phyloP scores from a whole-genome alignment of 2,113 vertebrate genomes.

The Osmerus mordax region DNA sequence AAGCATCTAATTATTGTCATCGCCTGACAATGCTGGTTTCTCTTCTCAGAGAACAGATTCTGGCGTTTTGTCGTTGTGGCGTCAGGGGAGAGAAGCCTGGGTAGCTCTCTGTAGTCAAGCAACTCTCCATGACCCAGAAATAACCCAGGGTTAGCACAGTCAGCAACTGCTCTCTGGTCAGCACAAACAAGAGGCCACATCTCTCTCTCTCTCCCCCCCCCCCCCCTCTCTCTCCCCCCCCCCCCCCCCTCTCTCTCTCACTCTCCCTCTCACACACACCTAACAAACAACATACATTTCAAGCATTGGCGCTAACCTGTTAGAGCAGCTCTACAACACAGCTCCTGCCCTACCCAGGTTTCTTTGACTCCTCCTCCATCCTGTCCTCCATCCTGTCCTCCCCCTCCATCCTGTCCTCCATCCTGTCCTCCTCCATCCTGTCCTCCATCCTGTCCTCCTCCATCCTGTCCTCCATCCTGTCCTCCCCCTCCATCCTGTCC shows the following conservation, averaged over 20 bases:
- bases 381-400: no score
- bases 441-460: no score
- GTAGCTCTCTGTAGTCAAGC: constrained; percentile 38
- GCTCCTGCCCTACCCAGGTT: no score
- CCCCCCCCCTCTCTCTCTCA: neutral
- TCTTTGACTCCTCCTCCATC: neutral
- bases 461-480: neutral
- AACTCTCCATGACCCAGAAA: constrained; percentile 58
- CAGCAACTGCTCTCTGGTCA: constrained; percentile 56
- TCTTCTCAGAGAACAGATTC: neutral
- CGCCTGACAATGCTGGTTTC: neutral
- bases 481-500: neutral
- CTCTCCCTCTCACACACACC: constrained; percentile 3
- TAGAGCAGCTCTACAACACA: no score
- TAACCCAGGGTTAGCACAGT: constrained; percentile 46
- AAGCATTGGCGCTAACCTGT: neutral
- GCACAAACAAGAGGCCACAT: constrained; percentile 36
- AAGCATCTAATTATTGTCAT: neutral
- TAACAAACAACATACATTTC: neutral
- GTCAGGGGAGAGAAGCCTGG: neutral
- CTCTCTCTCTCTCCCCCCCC: neutral
- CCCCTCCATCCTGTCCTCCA: no score
- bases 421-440: neutral
- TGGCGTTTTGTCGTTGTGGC: neutral
- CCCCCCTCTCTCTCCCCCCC: neutral